Percentiles rank a stretch among this genome's conserved stretches.
These are phyloP conservation scores for Tangara arthus DNA, from an alignment of 2,797 vertebrate species.

Conservation along the genomic window DNA sequence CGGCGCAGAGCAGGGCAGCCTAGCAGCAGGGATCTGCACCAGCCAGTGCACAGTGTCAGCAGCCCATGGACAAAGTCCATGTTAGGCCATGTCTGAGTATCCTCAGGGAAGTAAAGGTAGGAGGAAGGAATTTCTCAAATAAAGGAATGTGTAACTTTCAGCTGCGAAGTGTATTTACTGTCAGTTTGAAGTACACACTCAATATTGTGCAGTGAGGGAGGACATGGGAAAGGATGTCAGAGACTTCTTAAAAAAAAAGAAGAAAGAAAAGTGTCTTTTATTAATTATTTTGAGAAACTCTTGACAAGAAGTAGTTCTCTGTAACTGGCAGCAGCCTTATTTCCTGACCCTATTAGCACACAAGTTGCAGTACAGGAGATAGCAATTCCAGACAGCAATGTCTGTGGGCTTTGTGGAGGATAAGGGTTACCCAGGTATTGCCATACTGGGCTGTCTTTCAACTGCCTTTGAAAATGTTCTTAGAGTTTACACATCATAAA, in stretches of 20 bases:
- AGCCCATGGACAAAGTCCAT: not conserved
- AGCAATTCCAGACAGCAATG: not conserved
- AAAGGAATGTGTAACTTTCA: not conserved
- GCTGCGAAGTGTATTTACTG: not conserved
- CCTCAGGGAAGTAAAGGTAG: not conserved
- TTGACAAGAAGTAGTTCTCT: not conserved
- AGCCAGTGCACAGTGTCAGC: not conserved
- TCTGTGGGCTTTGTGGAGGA: not conserved
- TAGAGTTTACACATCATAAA: conserved; percentile 3
- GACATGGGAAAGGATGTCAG: not conserved
- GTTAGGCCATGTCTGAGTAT: not conserved
- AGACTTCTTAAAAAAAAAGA: not conserved
- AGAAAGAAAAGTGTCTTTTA: not conserved
- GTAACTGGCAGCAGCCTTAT: not conserved
- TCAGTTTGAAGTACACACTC: not conserved
- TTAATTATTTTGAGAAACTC: not conserved
- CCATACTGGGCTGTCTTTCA: not conserved
- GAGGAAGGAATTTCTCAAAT: not conserved
- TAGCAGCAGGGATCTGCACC: not conserved
- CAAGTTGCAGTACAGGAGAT: not conserved
- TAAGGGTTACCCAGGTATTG: not conserved
- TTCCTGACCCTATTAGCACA: not conserved
- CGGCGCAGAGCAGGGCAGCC: not conserved
- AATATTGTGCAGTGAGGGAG: not conserved
- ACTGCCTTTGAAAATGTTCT: not conserved